Percentiles rank a stretch among this genome's conserved stretches.
These are phyloP conservation scores for Trichoplusia ni DNA, from an alignment of 1,140 invertebrate genomes.

Conservation along the genomic window DNA sequence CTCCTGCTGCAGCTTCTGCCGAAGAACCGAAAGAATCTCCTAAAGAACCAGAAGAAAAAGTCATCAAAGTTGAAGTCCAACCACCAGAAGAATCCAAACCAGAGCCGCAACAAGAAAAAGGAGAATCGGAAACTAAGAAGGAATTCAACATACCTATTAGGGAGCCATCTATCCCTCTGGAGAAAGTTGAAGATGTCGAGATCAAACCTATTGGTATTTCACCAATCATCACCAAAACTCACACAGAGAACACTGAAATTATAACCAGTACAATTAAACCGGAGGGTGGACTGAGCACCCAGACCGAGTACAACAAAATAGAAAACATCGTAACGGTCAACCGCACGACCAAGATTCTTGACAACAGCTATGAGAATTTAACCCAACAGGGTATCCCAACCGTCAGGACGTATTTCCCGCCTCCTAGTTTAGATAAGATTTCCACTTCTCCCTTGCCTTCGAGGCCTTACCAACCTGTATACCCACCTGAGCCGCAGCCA, in stretches of 20 bases:
- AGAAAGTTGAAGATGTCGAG: conserved; percentile 75
- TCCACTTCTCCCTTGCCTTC: conserved; percentile 56
- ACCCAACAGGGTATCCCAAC: conserved; percentile 59
- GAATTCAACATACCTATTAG: conserved; percentile 56
- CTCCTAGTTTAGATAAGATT: conserved; percentile 52
- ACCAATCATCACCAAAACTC: conserved; percentile 66
- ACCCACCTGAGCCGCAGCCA: conserved; percentile 54
- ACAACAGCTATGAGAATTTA: conserved; percentile 65
- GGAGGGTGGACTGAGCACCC: conserved; percentile 55
- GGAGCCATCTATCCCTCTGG: conserved; percentile 69
- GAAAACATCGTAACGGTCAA: conserved; percentile 75
- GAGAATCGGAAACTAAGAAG: conserved; percentile 32
- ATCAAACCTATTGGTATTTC: conserved; percentile 69
- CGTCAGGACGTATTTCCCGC: conserved; percentile 67
- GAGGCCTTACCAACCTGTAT: conserved; percentile 60
- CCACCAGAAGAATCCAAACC: conserved; percentile 10
- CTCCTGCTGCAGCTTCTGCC: conserved; percentile 35
- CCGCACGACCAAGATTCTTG: conserved; percentile 70
- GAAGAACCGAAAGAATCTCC: conserved; percentile 24
- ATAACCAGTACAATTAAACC: conserved; percentile 61
- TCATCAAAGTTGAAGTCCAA: conserved; percentile 1
- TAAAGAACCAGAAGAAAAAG: conserved; percentile 26
- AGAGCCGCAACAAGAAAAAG: conserved; percentile 33
- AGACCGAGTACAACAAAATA: conserved; percentile 71
- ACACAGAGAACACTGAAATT: conserved; percentile 71